Base-by-base conservation (phyloP, 2,888 invertebrate genomes). In the Orgyia antiqua region DNA sequence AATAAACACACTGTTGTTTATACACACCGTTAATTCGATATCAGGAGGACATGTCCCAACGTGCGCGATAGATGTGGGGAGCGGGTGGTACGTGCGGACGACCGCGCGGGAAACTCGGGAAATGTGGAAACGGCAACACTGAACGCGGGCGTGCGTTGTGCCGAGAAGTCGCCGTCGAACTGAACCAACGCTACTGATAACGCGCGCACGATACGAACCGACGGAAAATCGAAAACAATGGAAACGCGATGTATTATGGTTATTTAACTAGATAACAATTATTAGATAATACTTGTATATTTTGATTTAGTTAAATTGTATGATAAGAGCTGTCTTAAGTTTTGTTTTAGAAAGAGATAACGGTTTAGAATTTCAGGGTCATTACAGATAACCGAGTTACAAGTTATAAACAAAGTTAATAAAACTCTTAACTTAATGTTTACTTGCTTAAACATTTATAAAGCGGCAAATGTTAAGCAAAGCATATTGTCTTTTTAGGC, bases 171-270 rank as follows among this genome's bases (percentile, higher is more conserved):
- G 68, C 59, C 58, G 59, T 53, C 60, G 51, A 58, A 83, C 82
- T 83, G 79, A 66, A 66, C 69, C 48, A 49, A 59, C 52, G 66
- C 47, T 55, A 57, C 61, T 82, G 83, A 83, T 84, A 83, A 83
- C 72, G 63, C 59, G 49, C 55, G 44, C 57, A 60, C 70, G 68
- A 68, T 65, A 66, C n/a, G 49, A 57, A 51, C 48, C 56, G 31
- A 57, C 53, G 68, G 71, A 63, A 77, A 78, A 78, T 77, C 71
- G 64, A 74, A 79, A 79, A 82, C 75, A 79, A 75, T 79, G 72
- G 65, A 73, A 77, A 80, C 60, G 55, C 58, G 59, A 57, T 58
- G 43, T 56, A 50, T 62, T 62, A 62, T 58, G 57, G 59, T 58
- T 60, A 60, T 60, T 60, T 52, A 43, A 46, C 39, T 41, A 60